Base-by-base conservation (phyloP, 2,113 vertebrate species). In the Xiphophorus hellerii region DNA sequence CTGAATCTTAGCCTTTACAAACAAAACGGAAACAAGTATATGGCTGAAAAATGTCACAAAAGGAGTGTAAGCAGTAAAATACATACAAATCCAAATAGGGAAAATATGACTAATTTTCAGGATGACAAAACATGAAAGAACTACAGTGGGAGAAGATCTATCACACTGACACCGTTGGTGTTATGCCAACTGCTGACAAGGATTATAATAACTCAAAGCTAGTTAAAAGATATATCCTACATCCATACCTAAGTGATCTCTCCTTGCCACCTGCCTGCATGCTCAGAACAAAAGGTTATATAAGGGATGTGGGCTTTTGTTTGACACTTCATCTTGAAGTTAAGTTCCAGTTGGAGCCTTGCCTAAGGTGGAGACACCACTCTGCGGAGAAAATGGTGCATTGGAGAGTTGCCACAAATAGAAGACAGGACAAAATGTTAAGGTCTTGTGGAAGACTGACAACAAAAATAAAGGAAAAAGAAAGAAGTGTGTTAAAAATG, bases 271-370 rank as follows among this genome's bases (percentile, higher is more conserved):
- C 69, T 42, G 7, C 69, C 77, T 69, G 80, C 87, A 79, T 66
- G 85, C 87, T 89, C 79, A 73, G 81, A 85, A 73, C 20, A 29
- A 68, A 75, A 39, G 20, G 71, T 76, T 81, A 72, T 78, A 84
- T 2, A 4, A 70, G 62, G 78, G 25, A 31, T 77, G 80, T 77
- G 78, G 82, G 81, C 68, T 80, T 72, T 77, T 66, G 28, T 76
- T 85, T 76, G 74, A 90, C 85, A 89, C 79, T 74, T 86, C 65
- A 78, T 83, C 77, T 87, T 29, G 20, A 89, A 91, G 84, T 87
- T 77, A 87, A 81, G 70, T 77, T 48, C 66, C 75, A 78, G 84
- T 90, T 74, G 79, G 77, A 74, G 76, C 78, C 71, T 82, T 42
- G 80, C 84, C 82, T 31, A 69, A 76, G 84, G 84, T 78, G 82